These are phyloP conservation scores for Lamellibrachia luymesi DNA, from an alignment of 1,140 invertebrate genomes.

Conservation along the genomic window DNA sequence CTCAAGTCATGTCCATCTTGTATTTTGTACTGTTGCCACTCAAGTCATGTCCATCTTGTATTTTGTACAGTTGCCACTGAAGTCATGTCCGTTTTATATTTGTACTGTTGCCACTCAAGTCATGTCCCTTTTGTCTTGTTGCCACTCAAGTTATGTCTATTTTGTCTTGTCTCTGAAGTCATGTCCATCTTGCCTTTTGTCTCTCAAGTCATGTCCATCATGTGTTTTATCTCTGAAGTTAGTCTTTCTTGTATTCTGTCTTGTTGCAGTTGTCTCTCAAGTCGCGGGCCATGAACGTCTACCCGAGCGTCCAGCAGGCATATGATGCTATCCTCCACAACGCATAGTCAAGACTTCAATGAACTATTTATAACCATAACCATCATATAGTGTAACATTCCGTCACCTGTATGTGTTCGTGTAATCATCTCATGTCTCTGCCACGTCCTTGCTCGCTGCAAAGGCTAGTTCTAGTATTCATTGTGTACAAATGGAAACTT, in stretches of 20 bases:
- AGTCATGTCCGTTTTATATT: neutral
- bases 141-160: neutral
- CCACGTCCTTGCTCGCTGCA: neutral
- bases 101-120: neutral
- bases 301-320: constrained; percentile 84
- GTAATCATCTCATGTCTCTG: neutral
- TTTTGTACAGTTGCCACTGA: neutral
- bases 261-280: constrained; percentile 79
- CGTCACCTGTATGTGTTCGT: neutral
- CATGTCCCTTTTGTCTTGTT: constrained; percentile 7
- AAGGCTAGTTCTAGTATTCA: neutral
- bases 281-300: constrained; percentile 89
- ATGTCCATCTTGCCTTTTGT: neutral
- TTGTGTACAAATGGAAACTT: neutral
- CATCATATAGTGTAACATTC: neutral
- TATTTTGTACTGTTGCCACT: neutral
- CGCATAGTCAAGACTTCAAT: neutral
- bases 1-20: neutral
- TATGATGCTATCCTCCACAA: constrained; percentile 85
- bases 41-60: neutral
- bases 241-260: constrained; percentile 19
- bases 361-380: neutral
- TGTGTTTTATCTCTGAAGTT: neutral
- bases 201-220: constrained; percentile 2
- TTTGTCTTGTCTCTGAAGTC: neutral